phyloP scores from a whole-genome alignment of 2,797 vertebrate species.

The Anomalospiza imberbis region DNA sequence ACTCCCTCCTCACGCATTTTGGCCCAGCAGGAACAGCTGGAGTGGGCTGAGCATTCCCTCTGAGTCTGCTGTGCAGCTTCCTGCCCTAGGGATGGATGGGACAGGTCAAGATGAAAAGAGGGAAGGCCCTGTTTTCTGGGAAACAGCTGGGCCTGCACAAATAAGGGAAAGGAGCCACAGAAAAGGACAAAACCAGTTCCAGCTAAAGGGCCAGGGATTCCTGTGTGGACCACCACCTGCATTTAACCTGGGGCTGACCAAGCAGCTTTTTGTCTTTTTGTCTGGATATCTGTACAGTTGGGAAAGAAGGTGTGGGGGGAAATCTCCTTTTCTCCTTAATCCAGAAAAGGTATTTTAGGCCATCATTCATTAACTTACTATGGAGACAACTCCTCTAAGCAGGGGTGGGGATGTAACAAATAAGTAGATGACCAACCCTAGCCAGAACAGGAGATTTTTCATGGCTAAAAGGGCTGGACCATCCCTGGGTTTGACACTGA shows the following conservation, averaged over 20 bases:
- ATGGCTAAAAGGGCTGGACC: not conserved
- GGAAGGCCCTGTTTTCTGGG: not conserved
- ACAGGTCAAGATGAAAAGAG: not conserved
- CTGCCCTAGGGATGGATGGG: not conserved
- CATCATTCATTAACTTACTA: fast-evolving
- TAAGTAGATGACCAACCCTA: not conserved
- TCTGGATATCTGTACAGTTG: not conserved
- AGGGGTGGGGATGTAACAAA: not conserved
- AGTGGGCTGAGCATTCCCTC: not conserved
- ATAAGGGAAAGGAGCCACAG: not conserved
- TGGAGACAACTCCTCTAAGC: not conserved
- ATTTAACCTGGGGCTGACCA: not conserved
- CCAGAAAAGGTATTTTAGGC: not conserved
- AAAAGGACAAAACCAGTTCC: not conserved
- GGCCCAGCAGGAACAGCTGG: not conserved
- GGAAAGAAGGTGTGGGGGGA: not conserved
- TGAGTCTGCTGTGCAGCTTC: not conserved
- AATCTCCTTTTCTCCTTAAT: not conserved
- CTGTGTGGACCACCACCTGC: too few species aligned
- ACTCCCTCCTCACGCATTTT: not conserved
- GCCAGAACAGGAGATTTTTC: not conserved
- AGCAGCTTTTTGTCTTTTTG: not conserved
- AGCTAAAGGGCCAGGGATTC: not conserved
- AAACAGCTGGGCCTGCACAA: not conserved
- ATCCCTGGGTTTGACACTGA: not conserved